Percentiles rank a stretch among this genome's conserved stretches.
phyloP scores from a whole-genome alignment of 92 coral and sea anemone genomes.

The Epizoanthus ramosus region DNA sequence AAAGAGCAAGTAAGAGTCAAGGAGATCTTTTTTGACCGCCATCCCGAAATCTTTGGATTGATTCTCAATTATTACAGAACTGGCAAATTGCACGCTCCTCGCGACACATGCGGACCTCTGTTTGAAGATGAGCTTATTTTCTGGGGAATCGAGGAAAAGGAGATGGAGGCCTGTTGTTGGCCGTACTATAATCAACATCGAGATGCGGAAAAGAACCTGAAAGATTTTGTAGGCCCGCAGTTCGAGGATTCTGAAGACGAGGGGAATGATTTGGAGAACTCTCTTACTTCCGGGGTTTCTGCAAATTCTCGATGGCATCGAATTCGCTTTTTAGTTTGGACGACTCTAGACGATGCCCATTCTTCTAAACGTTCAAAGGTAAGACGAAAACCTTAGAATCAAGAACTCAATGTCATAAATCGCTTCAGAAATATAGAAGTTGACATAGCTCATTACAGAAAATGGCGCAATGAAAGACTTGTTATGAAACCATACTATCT shows the following conservation, averaged over 20 bases:
- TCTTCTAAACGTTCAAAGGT: slow-evolving; percentile 91
- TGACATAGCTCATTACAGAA: background rate
- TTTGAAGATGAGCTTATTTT: slow-evolving; percentile 87
- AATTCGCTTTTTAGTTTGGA: slow-evolving; percentile 78
- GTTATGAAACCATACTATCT: too few relatives aligned
- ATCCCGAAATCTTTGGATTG: slow-evolving; percentile 87
- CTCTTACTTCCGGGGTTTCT: slow-evolving; percentile 30
- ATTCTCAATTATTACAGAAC: slow-evolving; percentile 93
- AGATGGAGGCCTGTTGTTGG: slow-evolving; percentile 99
- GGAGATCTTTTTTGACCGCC: slow-evolving; percentile 92
- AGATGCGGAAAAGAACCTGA: slow-evolving; percentile 92
- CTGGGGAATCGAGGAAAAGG: slow-evolving; percentile 97
- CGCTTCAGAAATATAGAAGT: too few relatives aligned
- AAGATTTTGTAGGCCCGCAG: slow-evolving; percentile 92
- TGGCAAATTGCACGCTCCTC: slow-evolving; percentile 93
- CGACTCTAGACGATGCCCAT: slow-evolving; percentile 83
- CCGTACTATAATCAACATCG: slow-evolving; percentile 91
- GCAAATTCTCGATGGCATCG: slow-evolving; percentile 62
- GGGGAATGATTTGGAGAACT: slow-evolving; percentile 53
- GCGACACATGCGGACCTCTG: slow-evolving; percentile 94
- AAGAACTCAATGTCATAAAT: background rate
- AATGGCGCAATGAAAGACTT: background rate
- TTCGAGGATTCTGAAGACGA: slow-evolving; percentile 85
- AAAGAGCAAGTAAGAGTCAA: slow-evolving; percentile 48
- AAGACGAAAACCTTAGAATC: background rate